A percentile compares a stretch with the other conserved stretches of the same genome.
phyloP scores from a whole-genome alignment of 2,797 vertebrate genomes.

The Gallinago solitaria region DNA sequence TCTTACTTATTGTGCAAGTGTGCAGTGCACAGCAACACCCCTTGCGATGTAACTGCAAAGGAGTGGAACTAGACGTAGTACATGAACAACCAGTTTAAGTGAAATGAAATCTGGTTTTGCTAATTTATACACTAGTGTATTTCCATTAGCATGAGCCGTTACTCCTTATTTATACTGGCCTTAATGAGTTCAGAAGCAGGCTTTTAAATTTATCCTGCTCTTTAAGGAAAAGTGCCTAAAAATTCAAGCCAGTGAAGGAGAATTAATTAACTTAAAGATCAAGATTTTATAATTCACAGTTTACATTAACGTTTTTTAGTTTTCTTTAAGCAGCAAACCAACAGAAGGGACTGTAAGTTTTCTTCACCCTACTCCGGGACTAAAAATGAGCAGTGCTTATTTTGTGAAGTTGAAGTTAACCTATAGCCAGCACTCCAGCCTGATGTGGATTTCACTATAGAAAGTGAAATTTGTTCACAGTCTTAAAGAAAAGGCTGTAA shows the following conservation, averaged over 20 bases:
- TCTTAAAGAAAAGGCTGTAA: background rate
- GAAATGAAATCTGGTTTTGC: slow-evolving; percentile 2
- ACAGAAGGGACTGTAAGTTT: background rate
- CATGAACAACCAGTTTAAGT: background rate
- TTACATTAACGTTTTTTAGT: background rate
- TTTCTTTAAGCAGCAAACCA: background rate
- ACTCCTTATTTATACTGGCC: slow-evolving; percentile 14
- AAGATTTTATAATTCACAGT: slow-evolving; percentile 1
- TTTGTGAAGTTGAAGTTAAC: slow-evolving; percentile 10
- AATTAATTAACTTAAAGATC: background rate
- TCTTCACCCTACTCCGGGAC: background rate
- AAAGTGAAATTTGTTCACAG: background rate
- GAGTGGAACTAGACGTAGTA: background rate
- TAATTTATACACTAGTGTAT: slow-evolving; percentile 47
- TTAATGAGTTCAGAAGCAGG: slow-evolving; percentile 32
- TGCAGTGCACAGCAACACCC: background rate
- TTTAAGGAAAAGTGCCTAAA: slow-evolving; percentile 8
- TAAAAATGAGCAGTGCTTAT: background rate
- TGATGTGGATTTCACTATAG: background rate
- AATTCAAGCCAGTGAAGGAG: background rate
- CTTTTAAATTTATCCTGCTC: slow-evolving; percentile 23
- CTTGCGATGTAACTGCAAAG: background rate
- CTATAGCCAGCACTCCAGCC: background rate
- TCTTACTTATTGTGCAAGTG: slow-evolving; percentile 14
- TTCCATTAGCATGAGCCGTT: background rate